phyloP scores from a whole-genome alignment of 1,140 invertebrate genomes.

The Rhynchophorus ferrugineus region DNA sequence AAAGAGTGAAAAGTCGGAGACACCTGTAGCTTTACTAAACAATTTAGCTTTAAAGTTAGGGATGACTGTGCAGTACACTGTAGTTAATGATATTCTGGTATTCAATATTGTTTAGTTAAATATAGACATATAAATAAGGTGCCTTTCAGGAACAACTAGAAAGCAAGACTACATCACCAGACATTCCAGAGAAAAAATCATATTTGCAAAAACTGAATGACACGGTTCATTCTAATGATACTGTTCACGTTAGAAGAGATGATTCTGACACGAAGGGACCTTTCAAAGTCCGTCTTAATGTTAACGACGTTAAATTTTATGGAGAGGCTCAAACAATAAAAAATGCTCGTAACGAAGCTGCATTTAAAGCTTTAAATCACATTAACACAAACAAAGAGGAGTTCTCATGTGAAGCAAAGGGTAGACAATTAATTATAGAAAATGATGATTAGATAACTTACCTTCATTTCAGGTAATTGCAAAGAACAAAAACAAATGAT shows the following conservation, averaged over 20 bases:
- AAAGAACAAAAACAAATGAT: slow-evolving; percentile 20
- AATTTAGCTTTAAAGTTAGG: slow-evolving; percentile 32
- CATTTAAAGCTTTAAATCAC: slow-evolving; percentile 26
- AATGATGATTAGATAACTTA: too few relatives aligned
- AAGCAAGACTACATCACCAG: not conserved
- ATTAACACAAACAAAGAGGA: slow-evolving; percentile 18
- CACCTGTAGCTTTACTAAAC: slow-evolving; percentile 32
- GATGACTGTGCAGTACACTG: slow-evolving; percentile 23
- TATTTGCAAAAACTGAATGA: slow-evolving; percentile 28
- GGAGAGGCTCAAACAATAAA: slow-evolving; percentile 29
- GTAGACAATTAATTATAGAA: slow-evolving; percentile 9
- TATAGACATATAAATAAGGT: not conserved
- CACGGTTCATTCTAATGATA: slow-evolving; percentile 20
- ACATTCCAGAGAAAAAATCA: slow-evolving; percentile 15
- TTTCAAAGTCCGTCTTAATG: slow-evolving; percentile 27
- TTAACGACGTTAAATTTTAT: slow-evolving; percentile 26
- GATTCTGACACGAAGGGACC: slow-evolving; percentile 24
- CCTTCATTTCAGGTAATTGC: too few relatives aligned
- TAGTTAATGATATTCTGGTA: slow-evolving; percentile 15
- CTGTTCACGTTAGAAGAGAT: slow-evolving; percentile 19
- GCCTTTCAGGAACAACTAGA: slow-evolving; percentile 4
- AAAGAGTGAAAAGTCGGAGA: slow-evolving; percentile 17
- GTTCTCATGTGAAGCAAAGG: slow-evolving; percentile 23
- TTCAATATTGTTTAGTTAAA: not conserved
- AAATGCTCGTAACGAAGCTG: slow-evolving; percentile 32